Base-by-base conservation (phyloP, 2,113 vertebrate genomes). In the Mobula birostris region DNA sequence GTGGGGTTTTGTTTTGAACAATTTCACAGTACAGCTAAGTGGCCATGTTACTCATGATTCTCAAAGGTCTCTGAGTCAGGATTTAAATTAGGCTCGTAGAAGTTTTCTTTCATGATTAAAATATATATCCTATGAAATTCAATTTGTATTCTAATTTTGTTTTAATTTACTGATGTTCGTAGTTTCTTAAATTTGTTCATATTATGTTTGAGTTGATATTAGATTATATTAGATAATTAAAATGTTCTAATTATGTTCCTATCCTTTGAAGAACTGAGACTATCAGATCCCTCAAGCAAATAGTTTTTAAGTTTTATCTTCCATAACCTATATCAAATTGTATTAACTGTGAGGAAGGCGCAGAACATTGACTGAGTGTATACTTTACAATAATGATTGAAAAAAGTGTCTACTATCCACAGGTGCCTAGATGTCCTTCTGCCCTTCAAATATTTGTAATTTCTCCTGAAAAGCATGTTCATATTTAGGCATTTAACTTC, bases 181-280 rank as follows among this genome's bases (percentile, higher is more conserved):
- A n/a, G 58, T 11, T 88, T 66, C 58, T 63, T 88, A 88, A 88
- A n/a, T 88, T 88, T 87, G 24, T n/a, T 87, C 56, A 85, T 58
- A 61, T 48, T 48, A 61, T 5, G 27, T 87, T 70, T 24, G 83
- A 61, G 48, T 58, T 87, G 63, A 58, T 27, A 63, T 63, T 63
- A 63, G 27, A 58, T 83, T 82, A 82, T 17, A 21, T 21, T 27
- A 58, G 82, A 88, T 63, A n/a, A 88, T 63, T n/a, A 88, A 63
- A 63, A 17, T n/a, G 29, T 88, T 61, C 58, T 63, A 88, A 88
- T n/a, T 63, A n/a, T 14, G 9, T 88, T 88, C 85, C 85, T 15
- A 88, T 63, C 61, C 29, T 88, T 32, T 78, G 77, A 32, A 78
- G 7, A 78, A n/a, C 9, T n/a, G 5, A 63, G 56, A 24, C 58